Evolutionary conservation across 2,797 vertebrate genomes (phyloP).

Genomic region (Mionectes olivaceus): DNA sequence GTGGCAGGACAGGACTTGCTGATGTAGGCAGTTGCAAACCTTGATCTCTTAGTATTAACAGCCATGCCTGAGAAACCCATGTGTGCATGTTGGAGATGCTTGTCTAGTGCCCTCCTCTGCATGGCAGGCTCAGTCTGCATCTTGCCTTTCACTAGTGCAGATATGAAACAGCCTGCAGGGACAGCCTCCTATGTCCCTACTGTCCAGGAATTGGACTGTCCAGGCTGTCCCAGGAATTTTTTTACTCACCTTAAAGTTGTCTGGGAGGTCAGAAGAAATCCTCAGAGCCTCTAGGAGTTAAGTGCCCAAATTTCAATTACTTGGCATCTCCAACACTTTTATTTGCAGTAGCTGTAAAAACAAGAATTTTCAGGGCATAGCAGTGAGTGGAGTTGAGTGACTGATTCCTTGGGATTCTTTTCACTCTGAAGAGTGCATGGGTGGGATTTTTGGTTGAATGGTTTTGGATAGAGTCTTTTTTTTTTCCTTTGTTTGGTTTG

Average conservation of each 20-base stretch:
- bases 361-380: neutral
- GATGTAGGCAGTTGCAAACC: neutral
- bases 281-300: neutral
- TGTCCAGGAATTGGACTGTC: too few relatives aligned
- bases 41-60: neutral
- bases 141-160: neutral
- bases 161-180: neutral
- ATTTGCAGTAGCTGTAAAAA: neutral
- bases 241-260: neutral
- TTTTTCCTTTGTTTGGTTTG: neutral
- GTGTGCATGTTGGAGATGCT: neutral
- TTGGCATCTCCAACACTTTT: neutral
- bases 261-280: neutral
- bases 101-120: neutral
- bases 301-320: neutral
- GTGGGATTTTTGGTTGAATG: neutral
- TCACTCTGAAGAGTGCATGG: neutral
- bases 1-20: neutral
- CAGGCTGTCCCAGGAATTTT: neutral
- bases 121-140: neutral
- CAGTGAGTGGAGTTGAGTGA: neutral
- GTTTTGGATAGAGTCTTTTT: rapidly evolving
- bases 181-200: too few relatives aligned
- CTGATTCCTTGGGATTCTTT: neutral
- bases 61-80: neutral